phyloP scores from a whole-genome alignment of 2,888 invertebrate species.

The Rutpela maculata region DNA sequence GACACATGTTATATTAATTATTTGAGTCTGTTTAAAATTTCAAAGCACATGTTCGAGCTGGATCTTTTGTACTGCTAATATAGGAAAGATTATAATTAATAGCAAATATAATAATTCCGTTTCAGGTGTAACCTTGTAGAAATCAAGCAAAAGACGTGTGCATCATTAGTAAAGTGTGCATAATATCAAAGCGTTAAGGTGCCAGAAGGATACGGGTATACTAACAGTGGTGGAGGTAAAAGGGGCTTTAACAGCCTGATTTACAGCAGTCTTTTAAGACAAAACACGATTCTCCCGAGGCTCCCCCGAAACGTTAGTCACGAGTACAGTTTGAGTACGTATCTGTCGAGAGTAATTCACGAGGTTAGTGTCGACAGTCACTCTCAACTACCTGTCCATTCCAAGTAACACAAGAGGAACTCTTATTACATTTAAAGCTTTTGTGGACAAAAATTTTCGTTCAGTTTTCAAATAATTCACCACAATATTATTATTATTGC shows the following conservation, averaged over 20 bases:
- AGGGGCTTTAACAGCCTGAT: background rate
- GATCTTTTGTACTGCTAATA: constrained; percentile 1
- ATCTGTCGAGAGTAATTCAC: too few species aligned
- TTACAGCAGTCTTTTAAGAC: too few species aligned
- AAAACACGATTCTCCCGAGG: too few species aligned
- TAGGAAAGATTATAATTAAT: constrained; percentile 10
- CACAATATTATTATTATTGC: too few species aligned
- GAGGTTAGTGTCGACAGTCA: too few species aligned
- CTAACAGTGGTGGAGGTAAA: background rate
- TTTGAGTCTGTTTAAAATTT: constrained; percentile 2
- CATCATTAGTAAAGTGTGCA: constrained; percentile 17
- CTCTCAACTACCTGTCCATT: too few species aligned
- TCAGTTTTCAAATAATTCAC: too few species aligned
- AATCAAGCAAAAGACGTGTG: constrained; percentile 19
- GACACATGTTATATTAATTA: constrained; percentile 1
- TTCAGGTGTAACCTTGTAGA: constrained; percentile 16
- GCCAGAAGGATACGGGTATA: background rate
- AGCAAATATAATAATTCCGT: constrained; percentile 14
- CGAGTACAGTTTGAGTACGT: too few species aligned
- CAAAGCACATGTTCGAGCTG: background rate
- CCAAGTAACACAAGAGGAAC: too few species aligned
- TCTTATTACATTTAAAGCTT: too few species aligned
- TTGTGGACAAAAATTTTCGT: too few species aligned
- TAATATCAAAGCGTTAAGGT: background rate
- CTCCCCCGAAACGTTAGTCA: too few species aligned